These are phyloP conservation scores for Lissonota sp. DNA, from an alignment of 2,888 invertebrate genomes.

Conservation along the genomic window DNA sequence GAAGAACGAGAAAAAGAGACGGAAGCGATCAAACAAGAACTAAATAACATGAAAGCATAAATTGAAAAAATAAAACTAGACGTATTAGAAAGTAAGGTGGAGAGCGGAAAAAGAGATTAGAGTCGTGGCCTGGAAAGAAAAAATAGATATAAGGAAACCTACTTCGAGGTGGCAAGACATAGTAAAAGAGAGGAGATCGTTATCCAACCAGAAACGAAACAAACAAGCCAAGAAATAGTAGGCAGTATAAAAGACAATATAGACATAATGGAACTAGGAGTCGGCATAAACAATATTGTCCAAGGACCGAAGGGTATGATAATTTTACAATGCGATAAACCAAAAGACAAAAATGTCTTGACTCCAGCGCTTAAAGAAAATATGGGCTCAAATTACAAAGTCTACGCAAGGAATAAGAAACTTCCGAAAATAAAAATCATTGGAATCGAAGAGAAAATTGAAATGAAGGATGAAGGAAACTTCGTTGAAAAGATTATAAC, in stretches of 20 bases:
- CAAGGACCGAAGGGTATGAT: slow-evolving; percentile 37
- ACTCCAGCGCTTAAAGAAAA: background rate
- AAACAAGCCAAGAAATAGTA: slow-evolving; percentile 47
- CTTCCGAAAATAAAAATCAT: background rate
- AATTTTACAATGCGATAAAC: slow-evolving; percentile 14
- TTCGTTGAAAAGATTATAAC: background rate
- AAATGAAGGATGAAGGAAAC: background rate
- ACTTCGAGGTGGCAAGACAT: slow-evolving; percentile 16
- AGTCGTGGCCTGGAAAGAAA: background rate
- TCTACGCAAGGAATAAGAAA: background rate
- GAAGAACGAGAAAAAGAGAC: too few relatives aligned
- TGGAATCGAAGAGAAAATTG: background rate
- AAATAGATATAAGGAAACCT: background rate
- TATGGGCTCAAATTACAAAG: slow-evolving; percentile 13
- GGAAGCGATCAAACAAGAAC: too few relatives aligned
- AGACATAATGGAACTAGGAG: slow-evolving; percentile 39
- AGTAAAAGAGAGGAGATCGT: slow-evolving; percentile 40
- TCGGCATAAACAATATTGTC: slow-evolving; percentile 27
- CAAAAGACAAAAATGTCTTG: background rate
- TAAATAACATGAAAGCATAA: too few relatives aligned
- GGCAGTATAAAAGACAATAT: slow-evolving; percentile 46
- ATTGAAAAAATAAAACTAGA: too few relatives aligned
- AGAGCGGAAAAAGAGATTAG: too few relatives aligned
- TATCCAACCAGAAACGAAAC: slow-evolving; percentile 24
- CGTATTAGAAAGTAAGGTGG: too few relatives aligned